phyloP scores from a whole-genome alignment of 2,888 invertebrate species.

The Saturnia japonica region DNA sequence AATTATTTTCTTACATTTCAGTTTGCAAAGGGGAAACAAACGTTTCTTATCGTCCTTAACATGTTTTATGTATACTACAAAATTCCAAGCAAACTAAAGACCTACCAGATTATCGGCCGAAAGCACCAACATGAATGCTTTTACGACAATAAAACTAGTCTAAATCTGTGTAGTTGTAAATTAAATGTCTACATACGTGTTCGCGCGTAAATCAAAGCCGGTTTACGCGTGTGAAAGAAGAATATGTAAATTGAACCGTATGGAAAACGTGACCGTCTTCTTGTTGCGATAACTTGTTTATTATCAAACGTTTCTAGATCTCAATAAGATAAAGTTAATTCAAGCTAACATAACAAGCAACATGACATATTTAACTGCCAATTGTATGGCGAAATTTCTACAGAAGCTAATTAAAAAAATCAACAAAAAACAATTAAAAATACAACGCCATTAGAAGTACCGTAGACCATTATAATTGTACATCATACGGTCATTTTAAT shows the following conservation, averaged over 20 bases:
- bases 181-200: slow-evolving; percentile 51
- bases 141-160: slow-evolving; percentile 34
- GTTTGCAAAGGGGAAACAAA: background rate
- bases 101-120: background rate
- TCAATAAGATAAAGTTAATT: background rate
- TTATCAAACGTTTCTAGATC: slow-evolving; percentile 4
- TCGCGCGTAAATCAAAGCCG: slow-evolving; percentile 62
- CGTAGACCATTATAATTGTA: background rate
- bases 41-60: background rate
- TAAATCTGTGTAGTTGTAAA: slow-evolving; percentile 60
- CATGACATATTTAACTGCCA: background rate
- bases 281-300: slow-evolving; percentile 29
- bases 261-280: slow-evolving; percentile 47
- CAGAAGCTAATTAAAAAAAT: background rate
- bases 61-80: background rate
- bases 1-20: background rate
- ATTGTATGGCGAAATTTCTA: background rate
- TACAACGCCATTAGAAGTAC: background rate
- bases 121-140: slow-evolving; percentile 9
- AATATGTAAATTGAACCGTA: slow-evolving; percentile 43
- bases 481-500: background rate
- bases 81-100: background rate
- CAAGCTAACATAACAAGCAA: background rate
- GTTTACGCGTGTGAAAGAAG: slow-evolving; percentile 54
- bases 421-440: background rate